Conservation (phyloP, 2,797 vertebrate genomes). For the Intellagama lesueurii region DNA sequence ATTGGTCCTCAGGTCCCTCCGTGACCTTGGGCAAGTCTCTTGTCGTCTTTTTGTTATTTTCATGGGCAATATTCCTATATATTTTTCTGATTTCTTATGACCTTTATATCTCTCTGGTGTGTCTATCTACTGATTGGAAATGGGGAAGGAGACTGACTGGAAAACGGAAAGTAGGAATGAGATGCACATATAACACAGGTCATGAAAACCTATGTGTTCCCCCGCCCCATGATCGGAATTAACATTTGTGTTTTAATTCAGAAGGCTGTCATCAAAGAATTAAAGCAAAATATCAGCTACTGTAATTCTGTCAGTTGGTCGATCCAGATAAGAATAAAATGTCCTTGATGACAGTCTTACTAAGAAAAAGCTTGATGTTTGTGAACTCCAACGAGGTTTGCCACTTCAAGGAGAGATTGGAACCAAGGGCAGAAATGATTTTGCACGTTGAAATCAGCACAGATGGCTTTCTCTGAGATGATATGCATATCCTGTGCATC, state of each 20-base stretch:
- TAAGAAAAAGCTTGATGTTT: neutral
- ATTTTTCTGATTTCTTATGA: no score
- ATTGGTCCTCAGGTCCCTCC: neutral
- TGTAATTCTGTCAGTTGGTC: no score
- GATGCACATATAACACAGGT: neutral
- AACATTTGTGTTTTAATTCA: neutral
- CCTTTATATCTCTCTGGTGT: neutral
- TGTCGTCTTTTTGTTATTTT: neutral
- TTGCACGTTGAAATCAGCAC: neutral
- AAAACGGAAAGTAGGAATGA: neutral
- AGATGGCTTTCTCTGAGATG: neutral
- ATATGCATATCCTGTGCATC: no score
- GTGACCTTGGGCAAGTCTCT: constrained; percentile 30
- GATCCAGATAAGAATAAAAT: neutral
- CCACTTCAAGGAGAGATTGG: neutral
- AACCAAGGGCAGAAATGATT: neutral
- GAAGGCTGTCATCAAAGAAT: neutral
- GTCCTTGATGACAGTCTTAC: neutral
- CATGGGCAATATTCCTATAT: neutral
- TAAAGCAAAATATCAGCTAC: no score
- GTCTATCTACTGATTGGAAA: neutral
- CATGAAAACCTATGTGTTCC: neutral
- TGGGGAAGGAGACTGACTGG: neutral
- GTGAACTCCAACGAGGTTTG: neutral
- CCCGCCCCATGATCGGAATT: neutral